Evolutionary conservation across 64 coral and sea anemone genomes (phyloP).

Genomic region (Acropora yongei): DNA sequence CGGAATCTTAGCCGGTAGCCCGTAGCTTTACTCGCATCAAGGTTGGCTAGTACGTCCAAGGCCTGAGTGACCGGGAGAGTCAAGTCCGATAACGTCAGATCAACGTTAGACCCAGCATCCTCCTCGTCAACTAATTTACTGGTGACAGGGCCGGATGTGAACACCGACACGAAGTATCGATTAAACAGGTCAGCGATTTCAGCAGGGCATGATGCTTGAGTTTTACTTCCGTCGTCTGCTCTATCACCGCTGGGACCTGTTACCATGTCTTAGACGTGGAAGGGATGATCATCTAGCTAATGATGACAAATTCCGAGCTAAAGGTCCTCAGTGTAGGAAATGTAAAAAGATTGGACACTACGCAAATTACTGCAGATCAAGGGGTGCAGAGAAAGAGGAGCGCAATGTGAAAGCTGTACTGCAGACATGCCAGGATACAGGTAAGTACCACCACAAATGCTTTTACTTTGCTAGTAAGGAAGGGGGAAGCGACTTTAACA

Average conservation of each 20-base stretch:
- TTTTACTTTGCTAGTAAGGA: too few relatives aligned
- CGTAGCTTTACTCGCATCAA: constrained; percentile 49
- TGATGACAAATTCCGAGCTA: too few relatives aligned
- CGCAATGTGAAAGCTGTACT: too few relatives aligned
- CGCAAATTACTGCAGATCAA: too few relatives aligned
- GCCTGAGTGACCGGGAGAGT: constrained; percentile 25
- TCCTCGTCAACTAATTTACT: too few relatives aligned
- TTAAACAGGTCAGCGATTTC: constrained; percentile 56
- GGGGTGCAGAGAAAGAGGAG: too few relatives aligned
- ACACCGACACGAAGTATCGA: constrained; percentile 58
- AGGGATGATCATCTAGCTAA: too few relatives aligned
- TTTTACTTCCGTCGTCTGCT: background rate
- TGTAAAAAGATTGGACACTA: too few relatives aligned
- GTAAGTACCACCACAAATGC: too few relatives aligned
- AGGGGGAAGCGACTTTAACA: too few relatives aligned
- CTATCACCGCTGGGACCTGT: constrained; percentile 23
- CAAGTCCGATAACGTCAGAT: constrained; percentile 24
- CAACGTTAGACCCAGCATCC: background rate
- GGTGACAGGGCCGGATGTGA: constrained; percentile 9
- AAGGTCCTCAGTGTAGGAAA: too few relatives aligned
- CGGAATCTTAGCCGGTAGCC: constrained; percentile 41
- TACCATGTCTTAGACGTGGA: background rate
- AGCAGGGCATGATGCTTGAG: background rate
- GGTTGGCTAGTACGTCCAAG: background rate
- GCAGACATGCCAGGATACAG: too few relatives aligned